A percentile compares a stretch with the other conserved stretches of the same genome.
Conservation (phyloP, 2,888 invertebrate species). For the Sesia apiformis region DNA sequence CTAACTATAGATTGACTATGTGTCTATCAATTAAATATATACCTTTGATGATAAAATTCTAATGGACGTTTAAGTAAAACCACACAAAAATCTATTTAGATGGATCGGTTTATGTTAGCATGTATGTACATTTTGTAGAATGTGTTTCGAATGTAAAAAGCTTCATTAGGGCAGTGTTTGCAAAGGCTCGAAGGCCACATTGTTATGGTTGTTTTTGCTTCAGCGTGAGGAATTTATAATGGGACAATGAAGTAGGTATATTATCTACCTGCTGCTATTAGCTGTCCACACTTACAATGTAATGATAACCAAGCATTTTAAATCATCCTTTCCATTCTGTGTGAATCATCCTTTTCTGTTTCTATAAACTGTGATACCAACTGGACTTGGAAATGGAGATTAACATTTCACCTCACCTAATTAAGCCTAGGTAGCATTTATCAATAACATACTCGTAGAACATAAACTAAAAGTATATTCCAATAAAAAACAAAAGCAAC, state of each 20-base stretch:
- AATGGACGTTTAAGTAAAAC: too few species aligned
- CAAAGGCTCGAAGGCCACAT: constrained; percentile 1
- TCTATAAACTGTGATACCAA: background rate
- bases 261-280: constrained; percentile 18
- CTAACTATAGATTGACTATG: too few species aligned
- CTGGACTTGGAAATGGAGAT: background rate
- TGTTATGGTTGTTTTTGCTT: constrained; percentile 15
- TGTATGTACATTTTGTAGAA: background rate
- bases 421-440: too few species aligned
- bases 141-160: constrained; percentile 12
- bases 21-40: too few species aligned
- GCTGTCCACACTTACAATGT: background rate
- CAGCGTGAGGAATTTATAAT: constrained; percentile 25
- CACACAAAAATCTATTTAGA: too few species aligned
- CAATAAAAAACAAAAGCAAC: too few species aligned
- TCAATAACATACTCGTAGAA: too few species aligned
- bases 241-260: constrained; percentile 5
- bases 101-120: too few species aligned
- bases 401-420: background rate
- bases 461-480: too few species aligned
- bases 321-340: too few species aligned
- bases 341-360: background rate
- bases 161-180: constrained; percentile 7
- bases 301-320: background rate
- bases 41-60: too few species aligned